These are phyloP conservation scores for Champsocephalus esox DNA, from an alignment of 2,797 vertebrate genomes.

Conservation along the genomic window DNA sequence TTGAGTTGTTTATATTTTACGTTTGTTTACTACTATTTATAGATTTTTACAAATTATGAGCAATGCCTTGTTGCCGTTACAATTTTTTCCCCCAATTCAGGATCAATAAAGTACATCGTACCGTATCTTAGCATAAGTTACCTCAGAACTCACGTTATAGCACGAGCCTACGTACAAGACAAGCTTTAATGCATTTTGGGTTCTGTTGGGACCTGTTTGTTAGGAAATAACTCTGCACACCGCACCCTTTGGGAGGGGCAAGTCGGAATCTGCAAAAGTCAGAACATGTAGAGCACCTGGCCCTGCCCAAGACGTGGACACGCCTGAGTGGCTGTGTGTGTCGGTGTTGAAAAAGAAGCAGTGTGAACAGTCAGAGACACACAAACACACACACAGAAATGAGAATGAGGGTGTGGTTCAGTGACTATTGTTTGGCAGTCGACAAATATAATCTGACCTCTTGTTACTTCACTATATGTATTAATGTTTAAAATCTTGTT, in stretches of 20 bases:
- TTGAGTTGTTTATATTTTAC: too few relatives aligned
- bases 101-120: too few relatives aligned
- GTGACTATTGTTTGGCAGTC: neutral
- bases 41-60: too few relatives aligned
- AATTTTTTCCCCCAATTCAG: too few relatives aligned
- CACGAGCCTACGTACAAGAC: neutral
- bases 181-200: conserved; percentile 43
- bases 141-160: conserved; percentile 4
- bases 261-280: conserved; percentile 50
- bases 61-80: too few relatives aligned
- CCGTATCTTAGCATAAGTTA: neutral
- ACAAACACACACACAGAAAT: conserved; percentile 10
- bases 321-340: conserved; percentile 21
- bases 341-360: conserved; percentile 23
- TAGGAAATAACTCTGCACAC: conserved; percentile 52
- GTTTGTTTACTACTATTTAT: too few relatives aligned
- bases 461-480: neutral
- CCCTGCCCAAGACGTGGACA: conserved; percentile 20
- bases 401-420: conserved; percentile 26
- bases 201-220: conserved; percentile 71
- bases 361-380: conserved; percentile 11
- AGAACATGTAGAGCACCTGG: conserved; percentile 24
- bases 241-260: conserved; percentile 65
- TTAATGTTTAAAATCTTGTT: conserved; percentile 5
- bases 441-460: neutral